phyloP scores from a whole-genome alignment of 2,797 vertebrate genomes.

The Calcarius lapponicus region DNA sequence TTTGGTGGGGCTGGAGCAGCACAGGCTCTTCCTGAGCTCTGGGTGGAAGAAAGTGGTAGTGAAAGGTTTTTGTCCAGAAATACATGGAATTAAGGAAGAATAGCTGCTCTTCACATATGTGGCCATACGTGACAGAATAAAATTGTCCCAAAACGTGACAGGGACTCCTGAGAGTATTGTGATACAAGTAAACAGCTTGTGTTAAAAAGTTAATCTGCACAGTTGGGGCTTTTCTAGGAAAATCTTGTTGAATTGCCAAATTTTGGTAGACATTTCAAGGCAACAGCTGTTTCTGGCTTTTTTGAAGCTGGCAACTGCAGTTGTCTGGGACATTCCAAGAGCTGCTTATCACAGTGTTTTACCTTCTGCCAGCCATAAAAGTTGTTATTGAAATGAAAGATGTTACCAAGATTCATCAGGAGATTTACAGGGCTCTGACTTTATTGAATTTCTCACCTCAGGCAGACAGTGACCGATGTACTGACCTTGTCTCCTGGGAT shows the following conservation, averaged over 20 bases:
- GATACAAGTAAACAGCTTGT: neutral
- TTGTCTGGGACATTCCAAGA: neutral
- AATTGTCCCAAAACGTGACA: neutral
- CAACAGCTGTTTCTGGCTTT: neutral
- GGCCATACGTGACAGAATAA: neutral
- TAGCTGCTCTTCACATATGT: neutral
- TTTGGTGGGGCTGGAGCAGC: neutral
- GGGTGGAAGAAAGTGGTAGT: neutral
- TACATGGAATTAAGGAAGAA: neutral
- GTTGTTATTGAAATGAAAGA: slow-evolving; percentile 27
- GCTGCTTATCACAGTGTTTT: neutral
- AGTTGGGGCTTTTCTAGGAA: neutral
- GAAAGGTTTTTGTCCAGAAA: neutral
- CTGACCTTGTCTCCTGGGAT: slow-evolving; percentile 1
- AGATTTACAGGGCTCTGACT: neutral
- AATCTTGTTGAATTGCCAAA: neutral
- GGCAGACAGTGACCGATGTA: slow-evolving; percentile 1
- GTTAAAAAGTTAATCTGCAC: neutral
- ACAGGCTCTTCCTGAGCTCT: neutral
- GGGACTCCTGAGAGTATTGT: neutral
- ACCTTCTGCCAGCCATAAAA: neutral
- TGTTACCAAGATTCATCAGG: slow-evolving; percentile 14
- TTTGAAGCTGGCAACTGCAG: neutral
- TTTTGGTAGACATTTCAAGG: neutral
- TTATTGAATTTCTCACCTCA: slow-evolving; percentile 43